Evolutionary conservation across 1,140 invertebrate species (phyloP).

Genomic region (Sweltsa coloradensis): DNA sequence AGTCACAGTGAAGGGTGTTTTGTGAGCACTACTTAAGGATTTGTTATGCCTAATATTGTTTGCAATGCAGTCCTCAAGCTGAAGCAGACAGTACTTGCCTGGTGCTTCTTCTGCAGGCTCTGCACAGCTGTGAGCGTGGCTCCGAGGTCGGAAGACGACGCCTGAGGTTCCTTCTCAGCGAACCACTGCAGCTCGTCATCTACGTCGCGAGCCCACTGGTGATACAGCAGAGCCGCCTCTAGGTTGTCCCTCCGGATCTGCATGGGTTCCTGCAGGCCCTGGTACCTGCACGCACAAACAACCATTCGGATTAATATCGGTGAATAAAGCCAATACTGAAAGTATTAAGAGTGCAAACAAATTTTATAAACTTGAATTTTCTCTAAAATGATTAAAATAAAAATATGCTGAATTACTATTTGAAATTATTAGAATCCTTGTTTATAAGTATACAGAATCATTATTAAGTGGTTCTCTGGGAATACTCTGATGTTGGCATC

Average conservation of each 20-base stretch:
- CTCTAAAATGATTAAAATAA: conserved; percentile 1
- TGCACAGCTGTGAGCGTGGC: conserved; percentile 82
- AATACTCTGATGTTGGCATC: no score
- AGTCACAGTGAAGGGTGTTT: no score
- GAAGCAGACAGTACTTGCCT: conserved; percentile 26
- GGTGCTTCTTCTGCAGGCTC: conserved; percentile 92
- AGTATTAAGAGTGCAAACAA: no score
- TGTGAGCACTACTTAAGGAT: no score
- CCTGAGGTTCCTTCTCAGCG: conserved; percentile 72
- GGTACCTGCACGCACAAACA: conserved; percentile 43
- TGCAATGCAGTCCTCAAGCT: not conserved
- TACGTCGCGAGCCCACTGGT: conserved; percentile 74
- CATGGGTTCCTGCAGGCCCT: conserved; percentile 75
- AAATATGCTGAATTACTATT: not conserved
- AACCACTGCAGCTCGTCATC: conserved; percentile 80
- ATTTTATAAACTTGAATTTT: not conserved
- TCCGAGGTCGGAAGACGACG: conserved; percentile 63
- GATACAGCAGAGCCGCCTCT: conserved; percentile 71
- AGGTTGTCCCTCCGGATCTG: conserved; percentile 81
- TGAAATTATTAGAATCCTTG: no score
- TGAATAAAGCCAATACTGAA: no score
- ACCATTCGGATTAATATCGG: no score
- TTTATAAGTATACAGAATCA: no score
- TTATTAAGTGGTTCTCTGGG: no score
- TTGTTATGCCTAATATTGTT: not conserved